A percentile compares a stretch with the other conserved stretches of the same genome.
Conservation (phyloP, 2,888 invertebrate genomes). For the Lamellibrachia columna region DNA sequence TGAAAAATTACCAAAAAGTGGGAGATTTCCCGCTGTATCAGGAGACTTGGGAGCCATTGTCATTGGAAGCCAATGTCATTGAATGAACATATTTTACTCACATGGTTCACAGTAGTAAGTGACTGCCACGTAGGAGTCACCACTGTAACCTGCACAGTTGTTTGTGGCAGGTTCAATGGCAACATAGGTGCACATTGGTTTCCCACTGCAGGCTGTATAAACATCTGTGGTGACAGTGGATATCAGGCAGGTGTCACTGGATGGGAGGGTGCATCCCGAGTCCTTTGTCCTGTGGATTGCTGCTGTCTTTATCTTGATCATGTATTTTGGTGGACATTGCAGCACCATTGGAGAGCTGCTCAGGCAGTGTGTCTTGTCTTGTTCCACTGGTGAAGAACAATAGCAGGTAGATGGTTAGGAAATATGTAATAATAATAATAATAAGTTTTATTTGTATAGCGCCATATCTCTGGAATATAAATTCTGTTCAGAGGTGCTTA, state of each 20-base stretch:
- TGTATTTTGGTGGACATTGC: background rate
- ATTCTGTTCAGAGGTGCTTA: no score
- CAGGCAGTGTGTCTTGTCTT: background rate
- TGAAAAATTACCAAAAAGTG: no score
- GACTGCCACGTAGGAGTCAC: background rate
- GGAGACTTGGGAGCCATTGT: no score
- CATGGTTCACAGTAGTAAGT: background rate
- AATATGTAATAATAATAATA: no score
- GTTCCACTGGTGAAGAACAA: background rate
- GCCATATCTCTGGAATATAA: no score
- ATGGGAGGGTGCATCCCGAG: background rate
- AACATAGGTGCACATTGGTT: background rate
- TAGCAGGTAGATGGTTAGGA: background rate
- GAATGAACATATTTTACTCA: no score
- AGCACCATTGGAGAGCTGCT: background rate
- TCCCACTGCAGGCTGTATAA: background rate
- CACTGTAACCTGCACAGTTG: background rate
- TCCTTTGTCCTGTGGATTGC: background rate
- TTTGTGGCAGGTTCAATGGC: background rate
- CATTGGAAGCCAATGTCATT: no score
- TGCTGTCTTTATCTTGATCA: background rate
- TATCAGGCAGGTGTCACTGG: background rate
- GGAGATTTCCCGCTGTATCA: no score
- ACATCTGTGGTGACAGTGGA: background rate
- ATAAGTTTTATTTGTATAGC: no score